Base-by-base conservation (phyloP, 2,797 vertebrate species). In the Dipus sagitta region DNA sequence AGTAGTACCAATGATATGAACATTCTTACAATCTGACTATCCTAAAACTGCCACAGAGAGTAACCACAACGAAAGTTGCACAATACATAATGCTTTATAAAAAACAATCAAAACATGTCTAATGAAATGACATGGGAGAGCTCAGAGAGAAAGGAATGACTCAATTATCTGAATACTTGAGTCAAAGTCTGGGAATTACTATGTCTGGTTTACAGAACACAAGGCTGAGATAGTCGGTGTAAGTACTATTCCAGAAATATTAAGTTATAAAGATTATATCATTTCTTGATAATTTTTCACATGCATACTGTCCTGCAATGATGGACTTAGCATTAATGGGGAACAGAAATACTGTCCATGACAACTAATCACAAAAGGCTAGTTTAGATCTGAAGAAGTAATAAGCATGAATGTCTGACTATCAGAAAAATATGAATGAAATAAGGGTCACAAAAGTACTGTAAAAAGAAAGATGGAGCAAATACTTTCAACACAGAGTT, bases 41-140 rank as follows among this genome's bases (percentile, higher is more conserved):
- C 15, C 47, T 86, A n/a, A 74, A 93, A 62, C 18, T 71, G n/a
- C 15, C 74, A 90, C 26, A 18, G 42, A 78, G 11, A 81, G 62
- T 72, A 92, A 21, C 12, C 42, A 91, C 58, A 91, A 82, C 42
- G n/a, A 9, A 18, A 88, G 91, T 17, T 34, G 38, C 80, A 71
- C 13, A 68, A 0, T 71, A 64, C 42, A 30, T 24, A 93, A 60
- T 24, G 0, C 62, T 93, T 91, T 76, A 58, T 11, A 9, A 60
- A n/a, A 93, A 62, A 42, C 7, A 92, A 65, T 17, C n/a, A 81
- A n/a, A 67, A 58, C 67, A 17, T 20, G 8, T 9, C 28, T 38
- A 54, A 24, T 47, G 10, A 47, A 18, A 75, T n/a, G 26, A 62
- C 21, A 70, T 24, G 38, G 65, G 21, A 75, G 13, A 64, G 12